These are phyloP conservation scores for Siniperca obscura DNA, from an alignment of 2,797 vertebrate species.

Conservation along the genomic window DNA sequence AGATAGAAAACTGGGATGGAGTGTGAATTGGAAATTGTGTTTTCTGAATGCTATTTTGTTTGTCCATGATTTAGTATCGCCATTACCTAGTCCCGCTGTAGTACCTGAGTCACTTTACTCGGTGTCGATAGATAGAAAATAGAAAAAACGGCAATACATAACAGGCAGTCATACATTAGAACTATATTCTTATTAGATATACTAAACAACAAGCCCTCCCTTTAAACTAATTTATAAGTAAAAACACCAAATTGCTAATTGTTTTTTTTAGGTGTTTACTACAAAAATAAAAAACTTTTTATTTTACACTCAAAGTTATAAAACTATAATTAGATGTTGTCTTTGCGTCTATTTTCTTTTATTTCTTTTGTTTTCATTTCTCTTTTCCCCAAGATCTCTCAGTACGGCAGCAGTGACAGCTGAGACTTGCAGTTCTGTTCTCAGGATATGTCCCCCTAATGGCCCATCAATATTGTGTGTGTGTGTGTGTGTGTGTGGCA, in stretches of 20 bases:
- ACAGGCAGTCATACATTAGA: not conserved
- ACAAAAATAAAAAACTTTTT: not conserved
- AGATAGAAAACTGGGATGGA: not conserved
- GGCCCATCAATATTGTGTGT: slow-evolving; percentile 57
- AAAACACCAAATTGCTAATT: not conserved
- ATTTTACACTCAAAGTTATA: not conserved
- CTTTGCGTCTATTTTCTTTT: slow-evolving; percentile 7
- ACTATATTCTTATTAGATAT: not conserved
- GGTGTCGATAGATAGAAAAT: not conserved
- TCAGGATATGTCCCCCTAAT: slow-evolving; percentile 61
- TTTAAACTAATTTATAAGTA: not conserved
- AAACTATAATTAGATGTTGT: slow-evolving; percentile 14
- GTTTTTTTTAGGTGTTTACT: not conserved
- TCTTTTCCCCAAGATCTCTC: not conserved
- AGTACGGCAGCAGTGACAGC: slow-evolving; percentile 22
- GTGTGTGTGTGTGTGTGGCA: slow-evolving; percentile 14
- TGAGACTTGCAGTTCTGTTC: slow-evolving; percentile 46
- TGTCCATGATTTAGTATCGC: not conserved
- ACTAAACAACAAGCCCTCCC: not conserved
- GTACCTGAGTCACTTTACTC: not conserved
- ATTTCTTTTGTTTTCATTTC: slow-evolving; percentile 10
- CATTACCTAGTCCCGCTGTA: not conserved
- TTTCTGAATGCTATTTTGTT: not conserved
- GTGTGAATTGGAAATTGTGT: not conserved
- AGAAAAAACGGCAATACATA: not conserved